phyloP scores from a whole-genome alignment of 2,888 invertebrate species.

The Hemistola chrysoprasaria region DNA sequence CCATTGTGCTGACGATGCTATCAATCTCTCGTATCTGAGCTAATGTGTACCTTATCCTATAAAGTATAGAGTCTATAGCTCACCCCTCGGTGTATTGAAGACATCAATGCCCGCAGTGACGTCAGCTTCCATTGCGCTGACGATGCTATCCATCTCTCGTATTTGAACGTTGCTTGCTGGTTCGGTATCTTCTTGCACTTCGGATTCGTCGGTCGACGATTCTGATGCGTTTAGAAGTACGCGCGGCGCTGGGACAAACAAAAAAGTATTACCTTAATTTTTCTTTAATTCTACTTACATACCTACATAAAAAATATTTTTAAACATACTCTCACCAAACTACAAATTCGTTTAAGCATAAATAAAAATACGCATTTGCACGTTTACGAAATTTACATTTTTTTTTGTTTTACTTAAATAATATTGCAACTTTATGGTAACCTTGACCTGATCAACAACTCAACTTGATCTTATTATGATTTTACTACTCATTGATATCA shows the following conservation, averaged over 20 bases:
- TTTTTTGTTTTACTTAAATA: no score
- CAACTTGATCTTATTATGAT: no score
- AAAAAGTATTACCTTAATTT: constrained; percentile 1
- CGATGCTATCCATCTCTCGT: constrained; percentile 77
- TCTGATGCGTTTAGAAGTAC: constrained; percentile 41
- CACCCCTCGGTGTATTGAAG: constrained; percentile 49
- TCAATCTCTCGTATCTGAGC: constrained; percentile 76
- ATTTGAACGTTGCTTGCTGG: constrained; percentile 67
- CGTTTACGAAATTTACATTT: no score
- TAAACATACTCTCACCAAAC: no score
- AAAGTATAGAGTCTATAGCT: no score
- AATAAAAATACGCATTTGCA: no score
- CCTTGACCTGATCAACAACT: no score
- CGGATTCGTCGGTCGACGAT: constrained; percentile 55
- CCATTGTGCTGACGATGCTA: constrained; percentile 83
- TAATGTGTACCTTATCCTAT: no score
- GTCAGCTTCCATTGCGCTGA: constrained; percentile 83
- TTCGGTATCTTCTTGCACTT: constrained; percentile 50
- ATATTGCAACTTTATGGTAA: no score
- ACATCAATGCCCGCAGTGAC: constrained; percentile 60
- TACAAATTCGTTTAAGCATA: no score
- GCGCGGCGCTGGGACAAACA: constrained; percentile 31
- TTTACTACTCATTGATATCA: constrained; percentile 1
- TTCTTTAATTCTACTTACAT: no score
- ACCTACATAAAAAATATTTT: no score